These are phyloP conservation scores for Ecdyonurus torrentis DNA, from an alignment of 2,888 invertebrate species.

Conservation along the genomic window DNA sequence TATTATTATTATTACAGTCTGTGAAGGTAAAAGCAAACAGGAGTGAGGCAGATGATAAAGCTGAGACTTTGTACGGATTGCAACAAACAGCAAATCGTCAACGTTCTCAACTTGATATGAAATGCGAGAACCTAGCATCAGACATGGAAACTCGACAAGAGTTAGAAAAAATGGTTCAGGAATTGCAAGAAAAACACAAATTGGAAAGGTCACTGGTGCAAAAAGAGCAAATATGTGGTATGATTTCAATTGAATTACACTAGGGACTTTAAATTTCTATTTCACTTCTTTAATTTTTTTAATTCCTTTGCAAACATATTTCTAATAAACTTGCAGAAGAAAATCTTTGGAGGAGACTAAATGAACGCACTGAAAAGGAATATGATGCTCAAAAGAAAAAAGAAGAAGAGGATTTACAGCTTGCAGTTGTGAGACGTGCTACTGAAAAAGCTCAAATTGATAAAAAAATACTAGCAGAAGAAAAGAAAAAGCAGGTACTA, in stretches of 20 bases:
- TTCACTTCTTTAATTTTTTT: neutral
- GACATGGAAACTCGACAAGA: slow-evolving; percentile 33
- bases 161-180: slow-evolving; percentile 31
- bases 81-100: slow-evolving; percentile 40
- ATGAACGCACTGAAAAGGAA: slow-evolving; percentile 17
- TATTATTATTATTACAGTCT: slow-evolving; percentile 23
- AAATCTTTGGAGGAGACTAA: slow-evolving; percentile 37
- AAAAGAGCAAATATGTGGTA: slow-evolving; percentile 29
- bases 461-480: slow-evolving; percentile 34
- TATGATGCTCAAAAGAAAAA: slow-evolving; percentile 42
- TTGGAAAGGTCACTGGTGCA: slow-evolving; percentile 30
- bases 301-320: neutral
- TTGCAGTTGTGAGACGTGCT: slow-evolving; percentile 43
- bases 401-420: slow-evolving; percentile 40
- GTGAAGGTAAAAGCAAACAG: slow-evolving; percentile 30
- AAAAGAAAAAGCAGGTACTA: slow-evolving; percentile 37
- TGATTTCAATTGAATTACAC: too few species aligned
- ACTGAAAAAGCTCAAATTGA: slow-evolving; percentile 44
- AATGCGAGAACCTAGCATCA: slow-evolving; percentile 26
- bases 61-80: slow-evolving; percentile 39
- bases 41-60: slow-evolving; percentile 36
- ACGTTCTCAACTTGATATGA: slow-evolving; percentile 36
- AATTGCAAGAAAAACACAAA: slow-evolving; percentile 31
- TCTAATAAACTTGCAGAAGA: slow-evolving; percentile 32
- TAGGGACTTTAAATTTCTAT: neutral